Evolutionary conservation across 2,113 vertebrate genomes (phyloP).

Genomic region (Cisticola juncidis): DNA sequence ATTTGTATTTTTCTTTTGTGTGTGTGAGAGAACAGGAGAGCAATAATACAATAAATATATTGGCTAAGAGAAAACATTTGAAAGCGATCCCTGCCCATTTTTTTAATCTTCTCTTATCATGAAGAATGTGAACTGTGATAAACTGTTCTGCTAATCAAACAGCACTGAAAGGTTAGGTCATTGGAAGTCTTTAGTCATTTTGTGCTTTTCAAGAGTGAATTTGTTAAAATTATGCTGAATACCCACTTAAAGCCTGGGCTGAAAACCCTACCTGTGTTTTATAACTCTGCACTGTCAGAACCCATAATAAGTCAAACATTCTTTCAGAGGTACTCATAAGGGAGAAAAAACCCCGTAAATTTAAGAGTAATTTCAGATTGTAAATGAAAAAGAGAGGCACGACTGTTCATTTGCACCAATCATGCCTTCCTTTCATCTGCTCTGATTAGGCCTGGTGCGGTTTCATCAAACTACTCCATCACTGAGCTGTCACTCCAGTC

Average conservation of each 20-base stretch:
- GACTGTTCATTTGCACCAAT: conserved; percentile 99
- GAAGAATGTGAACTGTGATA: conserved; percentile 59
- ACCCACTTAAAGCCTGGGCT: conserved; percentile 77
- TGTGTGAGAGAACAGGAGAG: neutral
- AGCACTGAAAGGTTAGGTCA: conserved; percentile 76
- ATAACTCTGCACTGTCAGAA: conserved; percentile 86
- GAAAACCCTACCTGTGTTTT: conserved; percentile 85
- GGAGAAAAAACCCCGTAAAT: conserved; percentile 79
- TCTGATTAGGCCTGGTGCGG: conserved; percentile 98
- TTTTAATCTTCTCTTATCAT: conserved; percentile 49
- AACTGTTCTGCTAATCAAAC: conserved; percentile 80
- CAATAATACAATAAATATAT: conserved; percentile 10
- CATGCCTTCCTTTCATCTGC: conserved; percentile 89
- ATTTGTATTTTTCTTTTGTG: neutral
- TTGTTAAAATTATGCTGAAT: conserved; percentile 82
- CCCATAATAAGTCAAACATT: conserved; percentile 89
- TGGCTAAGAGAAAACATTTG: conserved; percentile 53
- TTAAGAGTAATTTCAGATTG: conserved; percentile 91
- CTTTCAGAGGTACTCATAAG: conserved; percentile 83
- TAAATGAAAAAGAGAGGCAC: conserved; percentile 89
- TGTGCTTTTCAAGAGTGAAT: conserved; percentile 81
- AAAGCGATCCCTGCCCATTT: conserved; percentile 21
- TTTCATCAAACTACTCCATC: conserved; percentile 99
- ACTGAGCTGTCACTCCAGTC: conserved; percentile 98
- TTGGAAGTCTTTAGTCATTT: conserved; percentile 79